Base-by-base conservation (phyloP, 2,113 vertebrate genomes). In the Anolis carolinensis region DNA sequence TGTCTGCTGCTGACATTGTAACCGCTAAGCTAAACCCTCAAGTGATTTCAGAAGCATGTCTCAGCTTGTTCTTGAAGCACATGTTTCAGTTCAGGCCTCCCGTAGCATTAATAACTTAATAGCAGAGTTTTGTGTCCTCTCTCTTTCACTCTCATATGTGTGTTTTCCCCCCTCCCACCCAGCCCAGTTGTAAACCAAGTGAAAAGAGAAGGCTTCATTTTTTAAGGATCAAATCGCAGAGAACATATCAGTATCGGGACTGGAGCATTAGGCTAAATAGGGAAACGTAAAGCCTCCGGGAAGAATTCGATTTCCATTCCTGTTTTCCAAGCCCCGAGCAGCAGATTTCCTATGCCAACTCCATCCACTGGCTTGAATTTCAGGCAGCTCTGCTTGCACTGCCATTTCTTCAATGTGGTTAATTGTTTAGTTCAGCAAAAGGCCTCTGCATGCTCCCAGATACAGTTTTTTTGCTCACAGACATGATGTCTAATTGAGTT, bases 11-110 rank as follows among this genome's bases (percentile, higher is more conserved):
- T 73, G 86, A 83, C 0, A 77, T 81, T 73, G 67, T 86, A 23
- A 30, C 50, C 81, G 13, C 3, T 63, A 75, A 76, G 80, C 82
- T 70, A 1, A 86, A 8, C 14, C 87, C 90, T 91, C 83, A 0
- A 72, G 92, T 70, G 91, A 10, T 27, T 48, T 82, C 65, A 89
- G 88, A 83, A 85, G 85, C 23, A 48, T 77, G 93, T 59, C 86
- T 74, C 87, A 89, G 86, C 84, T 89, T 78, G 89, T 36, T 81
- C 9, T 63, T 8, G 67, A 81, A 83, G 91, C 91, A 87, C 90
- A 87, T 86, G 91, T 83, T 88, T 65, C 27, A 23, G 18, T 71
- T 16, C 23, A 82, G 65, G 86, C 89, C 83, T 83, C 52, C 0
- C 6, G 0, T 86, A 88, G 44, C 5, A 86, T 75, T 81, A 75